These are phyloP conservation scores for Augochlorella aurata DNA, from an alignment of 2,888 invertebrate species.

Conservation along the genomic window DNA sequence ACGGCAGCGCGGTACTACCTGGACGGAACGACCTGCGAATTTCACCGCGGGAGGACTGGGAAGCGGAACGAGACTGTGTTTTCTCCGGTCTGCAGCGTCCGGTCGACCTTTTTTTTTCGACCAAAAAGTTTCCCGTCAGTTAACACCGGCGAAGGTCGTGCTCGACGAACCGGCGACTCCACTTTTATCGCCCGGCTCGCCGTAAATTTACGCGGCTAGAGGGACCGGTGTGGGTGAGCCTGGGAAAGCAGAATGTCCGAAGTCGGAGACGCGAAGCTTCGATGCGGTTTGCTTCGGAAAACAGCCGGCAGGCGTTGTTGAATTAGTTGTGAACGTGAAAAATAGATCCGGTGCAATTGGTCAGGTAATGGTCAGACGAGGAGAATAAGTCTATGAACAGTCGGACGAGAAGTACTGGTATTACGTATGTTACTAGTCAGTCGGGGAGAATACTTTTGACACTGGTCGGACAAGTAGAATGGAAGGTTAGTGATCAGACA, in stretches of 20 bases:
- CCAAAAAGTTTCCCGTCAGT: constrained; percentile 18
- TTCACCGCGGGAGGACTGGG: neutral
- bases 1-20: neutral
- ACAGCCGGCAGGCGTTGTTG: too few relatives aligned
- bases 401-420: too few relatives aligned
- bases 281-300: too few relatives aligned
- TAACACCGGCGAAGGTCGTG: neutral
- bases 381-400: too few relatives aligned
- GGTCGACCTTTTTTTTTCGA: neutral
- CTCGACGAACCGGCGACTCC: constrained; percentile 3
- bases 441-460: too few relatives aligned
- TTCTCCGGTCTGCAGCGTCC: neutral
- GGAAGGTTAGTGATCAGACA: too few relatives aligned
- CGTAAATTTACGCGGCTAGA: neutral
- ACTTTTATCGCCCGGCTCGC: neutral
- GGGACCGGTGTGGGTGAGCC: neutral
- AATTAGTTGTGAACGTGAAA: too few relatives aligned
- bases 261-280: neutral
- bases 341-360: too few relatives aligned
- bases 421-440: too few relatives aligned
- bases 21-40: neutral
- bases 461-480: too few relatives aligned
- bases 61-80: neutral
- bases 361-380: too few relatives aligned
- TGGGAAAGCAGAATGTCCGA: neutral